Percentiles rank a stretch among this genome's conserved stretches.
Evolutionary conservation across 2,113 vertebrate genomes (phyloP).

Genomic region (Amblyopsis rosae): DNA sequence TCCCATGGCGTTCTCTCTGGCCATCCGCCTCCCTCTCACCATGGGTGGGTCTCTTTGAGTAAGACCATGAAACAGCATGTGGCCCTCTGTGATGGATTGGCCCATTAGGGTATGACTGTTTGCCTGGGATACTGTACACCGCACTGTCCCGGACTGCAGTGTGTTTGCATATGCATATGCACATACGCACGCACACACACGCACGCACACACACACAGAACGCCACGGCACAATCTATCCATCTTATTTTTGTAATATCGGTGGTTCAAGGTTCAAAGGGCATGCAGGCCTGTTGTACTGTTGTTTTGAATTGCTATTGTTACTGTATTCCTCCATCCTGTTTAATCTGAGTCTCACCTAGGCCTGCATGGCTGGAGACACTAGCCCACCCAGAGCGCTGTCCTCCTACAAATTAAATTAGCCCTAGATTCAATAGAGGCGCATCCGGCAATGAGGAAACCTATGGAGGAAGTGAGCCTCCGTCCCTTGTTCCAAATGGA

Average conservation of each 20-base stretch:
- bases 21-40: constrained; percentile 38
- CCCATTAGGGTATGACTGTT: constrained; percentile 69
- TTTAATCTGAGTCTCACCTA: constrained; percentile 59
- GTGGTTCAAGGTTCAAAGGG: not conserved
- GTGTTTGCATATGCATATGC: constrained; percentile 14
- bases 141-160: constrained; percentile 38
- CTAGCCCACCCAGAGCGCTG: constrained; percentile 27
- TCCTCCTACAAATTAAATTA: constrained; percentile 64
- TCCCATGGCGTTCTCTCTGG: constrained; percentile 33
- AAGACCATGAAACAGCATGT: constrained; percentile 53
- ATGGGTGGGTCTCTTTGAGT: constrained; percentile 56
- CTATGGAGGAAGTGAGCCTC: constrained; percentile 47
- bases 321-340: constrained; percentile 37
- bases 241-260: not conserved
- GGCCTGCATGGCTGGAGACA: constrained; percentile 59
- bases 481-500: constrained; percentile 52
- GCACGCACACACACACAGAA: not conserved
- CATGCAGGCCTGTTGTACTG: constrained; percentile 38
- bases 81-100: constrained; percentile 69
- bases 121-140: constrained; percentile 49
- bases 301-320: constrained; percentile 42
- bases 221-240: too few relatives aligned
- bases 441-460: constrained; percentile 52
- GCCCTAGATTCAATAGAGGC: constrained; percentile 59
- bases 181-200: not conserved